Percentiles rank a stretch among this genome's conserved stretches.
phyloP scores from a whole-genome alignment of 2,797 vertebrate species.

The Sebastes baramenuke region DNA sequence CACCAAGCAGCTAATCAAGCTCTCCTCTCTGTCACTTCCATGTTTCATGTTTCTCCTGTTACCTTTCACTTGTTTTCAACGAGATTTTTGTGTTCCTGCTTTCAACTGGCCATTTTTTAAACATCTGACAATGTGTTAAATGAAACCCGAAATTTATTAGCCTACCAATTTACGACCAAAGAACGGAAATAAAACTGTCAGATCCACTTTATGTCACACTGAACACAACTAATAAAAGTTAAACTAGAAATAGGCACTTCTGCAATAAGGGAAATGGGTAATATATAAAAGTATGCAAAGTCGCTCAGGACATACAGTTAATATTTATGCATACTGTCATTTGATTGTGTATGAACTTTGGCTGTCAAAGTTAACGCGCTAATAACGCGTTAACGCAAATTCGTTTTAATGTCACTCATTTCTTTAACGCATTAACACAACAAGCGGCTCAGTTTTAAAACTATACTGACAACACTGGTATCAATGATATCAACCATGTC shows the following conservation, averaged over 20 bases:
- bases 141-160: not conserved
- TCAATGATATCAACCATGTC: too few species aligned
- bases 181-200: not conserved
- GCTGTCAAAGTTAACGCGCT: too few species aligned
- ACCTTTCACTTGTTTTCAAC: slow-evolving; percentile 1
- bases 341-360: too few species aligned
- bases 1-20: slow-evolving; percentile 47
- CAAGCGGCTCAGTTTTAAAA: too few species aligned
- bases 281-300: not conserved
- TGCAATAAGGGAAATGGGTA: not conserved
- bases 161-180: not conserved
- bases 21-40: slow-evolving; percentile 2
- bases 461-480: too few species aligned
- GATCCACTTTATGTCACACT: not conserved
- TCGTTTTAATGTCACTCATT: too few species aligned
- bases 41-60: slow-evolving; percentile 21
- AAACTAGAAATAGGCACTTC: not conserved
- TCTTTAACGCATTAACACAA: too few species aligned
- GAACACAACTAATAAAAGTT: not conserved
- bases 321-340: not conserved
- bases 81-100: not conserved
- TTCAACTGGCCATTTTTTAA: not conserved
- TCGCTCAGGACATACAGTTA: not conserved
- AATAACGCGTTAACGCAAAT: too few species aligned
- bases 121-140: not conserved